Conservation (phyloP, 2,797 vertebrate species). For the Hafferia zeledoni region DNA sequence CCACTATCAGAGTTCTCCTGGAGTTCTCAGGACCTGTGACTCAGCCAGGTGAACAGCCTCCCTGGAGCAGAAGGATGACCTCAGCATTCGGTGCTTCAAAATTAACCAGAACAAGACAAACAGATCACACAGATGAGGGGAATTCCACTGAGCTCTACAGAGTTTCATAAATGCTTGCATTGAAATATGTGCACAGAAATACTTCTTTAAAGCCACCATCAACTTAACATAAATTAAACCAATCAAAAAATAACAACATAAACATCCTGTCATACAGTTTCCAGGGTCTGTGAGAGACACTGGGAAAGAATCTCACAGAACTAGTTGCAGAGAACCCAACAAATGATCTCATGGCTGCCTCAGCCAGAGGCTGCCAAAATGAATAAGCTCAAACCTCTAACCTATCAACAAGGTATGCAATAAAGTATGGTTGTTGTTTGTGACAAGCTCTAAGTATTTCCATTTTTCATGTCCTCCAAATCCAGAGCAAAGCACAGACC, state of each 20-base stretch:
- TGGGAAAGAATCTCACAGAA: constrained; percentile 43
- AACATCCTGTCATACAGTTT: constrained; percentile 13
- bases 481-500: background rate
- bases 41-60: background rate
- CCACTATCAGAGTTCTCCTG: background rate
- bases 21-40: background rate
- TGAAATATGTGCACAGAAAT: background rate
- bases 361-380: background rate
- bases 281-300: constrained; percentile 34
- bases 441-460: background rate
- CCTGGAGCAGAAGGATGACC: background rate
- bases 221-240: constrained; percentile 11
- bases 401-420: background rate
- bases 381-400: background rate
- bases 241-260: background rate
- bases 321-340: background rate
- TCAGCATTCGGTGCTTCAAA: background rate
- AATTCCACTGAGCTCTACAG: constrained; percentile 3
- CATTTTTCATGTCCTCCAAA: background rate
- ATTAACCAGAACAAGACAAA: background rate
- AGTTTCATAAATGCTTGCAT: background rate
- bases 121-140: background rate
- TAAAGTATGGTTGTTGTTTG: background rate
- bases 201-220: background rate
- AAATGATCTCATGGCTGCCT: background rate